Conservation (phyloP, 2,888 invertebrate species). For the Drosophila quinaria region DNA sequence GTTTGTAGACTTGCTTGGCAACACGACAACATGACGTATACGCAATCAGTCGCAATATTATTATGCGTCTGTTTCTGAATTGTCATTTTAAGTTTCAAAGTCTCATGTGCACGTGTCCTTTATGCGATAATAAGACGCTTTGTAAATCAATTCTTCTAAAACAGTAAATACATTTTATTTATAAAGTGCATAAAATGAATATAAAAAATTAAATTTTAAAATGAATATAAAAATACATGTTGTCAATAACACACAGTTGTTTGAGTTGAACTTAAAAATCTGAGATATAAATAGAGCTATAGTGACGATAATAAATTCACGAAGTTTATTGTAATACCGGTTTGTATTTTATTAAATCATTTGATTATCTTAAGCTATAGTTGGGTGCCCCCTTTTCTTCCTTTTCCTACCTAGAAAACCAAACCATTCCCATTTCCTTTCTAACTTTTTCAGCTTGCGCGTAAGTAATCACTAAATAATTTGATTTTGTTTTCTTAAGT, state of each 20-base stretch:
- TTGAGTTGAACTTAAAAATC: neutral
- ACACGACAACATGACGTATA: slow-evolving; percentile 31
- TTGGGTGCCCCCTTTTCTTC: neutral
- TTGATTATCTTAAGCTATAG: neutral
- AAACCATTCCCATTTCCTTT: neutral
- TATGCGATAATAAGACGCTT: slow-evolving; percentile 2
- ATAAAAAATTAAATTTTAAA: neutral
- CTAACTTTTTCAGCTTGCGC: slow-evolving; percentile 44
- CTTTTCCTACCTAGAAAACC: neutral
- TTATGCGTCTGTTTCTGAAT: slow-evolving; percentile 35
- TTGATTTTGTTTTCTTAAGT: slow-evolving; percentile 35
- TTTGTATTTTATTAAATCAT: neutral
- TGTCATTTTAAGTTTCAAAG: slow-evolving; percentile 8
- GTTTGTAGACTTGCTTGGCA: slow-evolving; percentile 29
- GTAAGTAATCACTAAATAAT: slow-evolving; percentile 47
- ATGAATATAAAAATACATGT: neutral
- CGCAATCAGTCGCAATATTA: slow-evolving; percentile 37
- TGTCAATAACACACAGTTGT: neutral
- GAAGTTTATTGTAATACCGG: too few species aligned
- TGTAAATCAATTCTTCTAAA: neutral
- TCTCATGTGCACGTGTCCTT: neutral
- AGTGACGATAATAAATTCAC: too few species aligned
- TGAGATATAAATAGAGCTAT: too few species aligned
- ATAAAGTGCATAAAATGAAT: neutral
- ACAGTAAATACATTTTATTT: neutral